Evolutionary conservation across 2,113 vertebrate genomes (phyloP), one percentile per base, ranked within the genome.

Genomic region (Lamprologus callipterus): DNA sequence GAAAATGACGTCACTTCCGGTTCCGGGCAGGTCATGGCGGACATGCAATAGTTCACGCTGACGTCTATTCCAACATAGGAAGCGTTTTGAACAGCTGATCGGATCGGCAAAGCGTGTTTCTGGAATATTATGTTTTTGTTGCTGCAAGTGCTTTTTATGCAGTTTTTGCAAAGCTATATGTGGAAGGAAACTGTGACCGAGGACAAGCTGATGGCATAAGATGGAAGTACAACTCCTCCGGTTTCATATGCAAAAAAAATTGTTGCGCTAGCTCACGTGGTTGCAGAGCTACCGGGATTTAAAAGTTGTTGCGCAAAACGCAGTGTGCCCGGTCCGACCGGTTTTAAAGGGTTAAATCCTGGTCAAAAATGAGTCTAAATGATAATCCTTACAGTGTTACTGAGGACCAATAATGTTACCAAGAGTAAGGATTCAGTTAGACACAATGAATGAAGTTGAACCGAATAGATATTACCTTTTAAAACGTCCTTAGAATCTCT

Each of bases 291-390:
- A 45, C 42, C 3, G 0, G 42, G 42, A 45, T 45, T 45, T 45
- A 45, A 45, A 45, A 45, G 6, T 45, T 0, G 42, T 16, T 45
- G 42, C 42, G 13, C 13, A 45, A 45, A 45, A 45, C 6, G 6
- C 0, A 45, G 42, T 1, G 5, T 7, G 13, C 40, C 13, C 0
- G 13, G 13, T 45, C 42, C 0, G 42, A 45, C 0, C 6, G 13
- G 42, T 16, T 45, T 45, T 45, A 45, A 45, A 45, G 42, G 42
- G 42, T 45, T 45, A 2, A 42, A 42, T 23, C n/a, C 65, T 70
- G 12, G n/a, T 70, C n/a, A 70, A 9, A 40, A 70, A 26, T 70
- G 1, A 68, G 11, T 40, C 35, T 37, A 17, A 58, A 58, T 40
- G 19, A 0, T 63, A 26, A 16, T 23, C 37, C n/a, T 42, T 4